Evolutionary conservation across 2,888 invertebrate genomes (phyloP).

Genomic region (Metalampra italica): DNA sequence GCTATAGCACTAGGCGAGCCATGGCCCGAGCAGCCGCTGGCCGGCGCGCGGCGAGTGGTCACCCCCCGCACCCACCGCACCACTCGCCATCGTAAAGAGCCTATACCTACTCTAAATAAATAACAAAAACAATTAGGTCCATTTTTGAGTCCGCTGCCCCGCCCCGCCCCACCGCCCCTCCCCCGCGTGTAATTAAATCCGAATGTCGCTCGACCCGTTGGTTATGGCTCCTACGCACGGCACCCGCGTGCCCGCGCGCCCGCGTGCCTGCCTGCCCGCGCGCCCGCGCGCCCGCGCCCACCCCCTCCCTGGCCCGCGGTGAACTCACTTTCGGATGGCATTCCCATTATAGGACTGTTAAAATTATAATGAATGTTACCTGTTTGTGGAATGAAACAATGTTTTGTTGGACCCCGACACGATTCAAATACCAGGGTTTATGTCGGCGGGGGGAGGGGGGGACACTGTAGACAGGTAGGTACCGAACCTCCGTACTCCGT

Average conservation of each 20-base stretch:
- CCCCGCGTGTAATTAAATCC: slow-evolving; percentile 18
- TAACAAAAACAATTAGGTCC: not conserved
- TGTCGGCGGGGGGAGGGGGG: not conserved
- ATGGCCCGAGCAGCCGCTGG: too few relatives aligned
- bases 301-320: slow-evolving; percentile 11
- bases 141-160: not conserved
- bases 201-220: slow-evolving; percentile 16
- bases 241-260: slow-evolving; percentile 14
- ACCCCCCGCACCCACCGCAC: too few relatives aligned
- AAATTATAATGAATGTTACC: slow-evolving; percentile 17
- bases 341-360: slow-evolving; percentile 19
- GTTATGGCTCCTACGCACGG: slow-evolving; percentile 24
- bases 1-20: too few relatives aligned
- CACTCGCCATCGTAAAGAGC: too few relatives aligned
- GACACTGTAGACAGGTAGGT: too few relatives aligned
- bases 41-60: too few relatives aligned
- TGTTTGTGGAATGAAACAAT: slow-evolving; percentile 10
- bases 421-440: not conserved
- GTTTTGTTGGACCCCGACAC: not conserved
- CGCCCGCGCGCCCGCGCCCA: not conserved
- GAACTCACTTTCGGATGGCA: slow-evolving; percentile 20
- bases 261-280: slow-evolving; percentile 4
- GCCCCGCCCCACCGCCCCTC: not conserved
- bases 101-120: too few relatives aligned
- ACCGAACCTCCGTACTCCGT: too few relatives aligned